Evolutionary conservation across 2,797 vertebrate species (phyloP).

Genomic region (Pangasius larnaudii): DNA sequence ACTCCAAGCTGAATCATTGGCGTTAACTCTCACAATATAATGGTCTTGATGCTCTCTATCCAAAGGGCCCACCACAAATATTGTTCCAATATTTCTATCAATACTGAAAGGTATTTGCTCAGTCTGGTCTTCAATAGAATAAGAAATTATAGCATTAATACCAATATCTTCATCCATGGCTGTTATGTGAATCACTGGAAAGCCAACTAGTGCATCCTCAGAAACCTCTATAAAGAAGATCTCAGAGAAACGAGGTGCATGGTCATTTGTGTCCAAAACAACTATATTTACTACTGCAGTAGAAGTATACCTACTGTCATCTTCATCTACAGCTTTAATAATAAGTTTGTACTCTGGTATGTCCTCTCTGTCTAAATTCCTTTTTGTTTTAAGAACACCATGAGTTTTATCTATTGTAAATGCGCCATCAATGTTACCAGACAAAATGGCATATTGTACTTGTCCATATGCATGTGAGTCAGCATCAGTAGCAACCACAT

Average conservation of each 20-base stretch:
- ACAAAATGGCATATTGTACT: constrained; percentile 73
- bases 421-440: constrained; percentile 64
- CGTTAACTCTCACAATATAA: constrained; percentile 74
- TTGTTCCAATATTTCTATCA: constrained; percentile 66
- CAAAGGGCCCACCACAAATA: constrained; percentile 65
- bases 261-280: constrained; percentile 79
- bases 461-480: constrained; percentile 69
- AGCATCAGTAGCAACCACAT: constrained; percentile 74
- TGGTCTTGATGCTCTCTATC: constrained; percentile 75
- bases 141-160: constrained; percentile 69
- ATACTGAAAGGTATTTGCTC: constrained; percentile 70
- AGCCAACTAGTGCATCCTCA: constrained; percentile 72
- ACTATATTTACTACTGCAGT: constrained; percentile 64
- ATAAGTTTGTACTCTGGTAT: constrained; percentile 68
- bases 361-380: constrained; percentile 75
- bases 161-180: constrained; percentile 73
- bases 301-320: constrained; percentile 63
- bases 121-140: constrained; percentile 66
- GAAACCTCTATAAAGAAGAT: constrained; percentile 70
- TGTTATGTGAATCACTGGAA: constrained; percentile 67
- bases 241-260: constrained; percentile 74
- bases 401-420: constrained; percentile 73
- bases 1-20: constrained; percentile 80
- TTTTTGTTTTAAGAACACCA: constrained; percentile 71
- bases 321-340: constrained; percentile 71